Conservation (phyloP, 2,888 invertebrate species). For the Synergus japonicus region DNA sequence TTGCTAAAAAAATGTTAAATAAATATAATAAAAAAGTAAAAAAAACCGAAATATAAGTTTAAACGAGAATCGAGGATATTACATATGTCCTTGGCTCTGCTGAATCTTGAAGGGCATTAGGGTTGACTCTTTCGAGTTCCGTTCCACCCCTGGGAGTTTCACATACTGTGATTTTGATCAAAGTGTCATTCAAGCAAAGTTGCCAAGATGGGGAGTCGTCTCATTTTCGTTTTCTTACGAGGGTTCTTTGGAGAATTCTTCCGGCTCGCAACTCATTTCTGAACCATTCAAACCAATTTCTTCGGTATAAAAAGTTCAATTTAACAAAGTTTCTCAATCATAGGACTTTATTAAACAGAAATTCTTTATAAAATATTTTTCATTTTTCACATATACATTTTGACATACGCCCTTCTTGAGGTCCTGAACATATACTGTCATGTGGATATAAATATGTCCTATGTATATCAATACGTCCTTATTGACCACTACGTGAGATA, state of each 20-base stretch:
- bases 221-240: background rate
- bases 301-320: background rate
- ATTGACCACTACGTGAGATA: too few species aligned
- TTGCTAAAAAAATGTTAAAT: too few species aligned
- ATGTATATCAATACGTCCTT: too few species aligned
- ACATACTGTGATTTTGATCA: conserved; percentile 7
- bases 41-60: background rate
- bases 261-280: background rate
- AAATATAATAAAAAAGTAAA: too few species aligned
- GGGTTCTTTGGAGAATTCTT: background rate
- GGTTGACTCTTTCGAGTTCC: background rate
- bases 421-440: too few species aligned
- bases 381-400: too few species aligned
- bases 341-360: too few species aligned
- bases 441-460: too few species aligned
- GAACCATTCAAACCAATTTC: background rate
- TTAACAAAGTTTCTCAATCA: too few species aligned
- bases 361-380: too few species aligned
- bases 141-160: conserved; percentile 9
- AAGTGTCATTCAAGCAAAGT: conserved; percentile 12
- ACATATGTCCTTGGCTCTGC: background rate
- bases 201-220: background rate
- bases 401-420: too few species aligned
- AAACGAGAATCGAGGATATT: background rate
- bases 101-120: background rate